Evolutionary conservation across 2,113 vertebrate genomes (phyloP), one percentile per base, ranked within the genome.

Genomic region (Oostethus manadensis): DNA sequence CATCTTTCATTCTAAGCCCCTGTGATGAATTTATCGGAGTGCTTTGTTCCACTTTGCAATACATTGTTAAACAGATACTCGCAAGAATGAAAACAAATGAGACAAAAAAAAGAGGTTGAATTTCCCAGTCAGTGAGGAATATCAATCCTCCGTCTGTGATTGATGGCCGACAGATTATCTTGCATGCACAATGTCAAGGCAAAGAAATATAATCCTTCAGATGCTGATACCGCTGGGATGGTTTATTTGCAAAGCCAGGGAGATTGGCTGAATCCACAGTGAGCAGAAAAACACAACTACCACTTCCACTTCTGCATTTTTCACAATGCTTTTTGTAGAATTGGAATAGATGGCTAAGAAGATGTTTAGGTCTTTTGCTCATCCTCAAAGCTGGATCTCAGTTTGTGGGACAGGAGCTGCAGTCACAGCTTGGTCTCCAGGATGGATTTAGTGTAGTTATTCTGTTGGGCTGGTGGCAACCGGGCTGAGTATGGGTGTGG

Each of bases 401-500:
- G 66, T 66, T 71, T 64, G 64, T 54, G 29, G 49, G 60, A 73
- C 46, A 62, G 71, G n/a, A 62, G 62, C 53, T 62, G 60, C 38
- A 64, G 64, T 78, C 73, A 60, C 70, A 67, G 66, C 71, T 56
- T 5, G 64, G 54, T 69, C 43, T 57, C 26, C 21, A 29, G 53
- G 66, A 20, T 51, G n/a, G 33, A 7, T 22, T 45, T 38, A 15
- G 63, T 21, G 40, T 46, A 15, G 49, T 87, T 88, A 93, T 64
- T 90, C 89, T 13, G 81, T 83, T 1, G 92, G 89, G 0, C 81
- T 90, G 76, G 84, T 82, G 53, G 89, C 83, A 3, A 87, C 56
- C 10, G 91, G 86, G 75, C 77, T 91, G 1, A 92, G 84, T 73
- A 89, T 89, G 0, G 92, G 86, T 21, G 84, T 87, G 0, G 66